A percentile compares a stretch with the other conserved stretches of the same genome.
These are phyloP conservation scores for Drosophila miranda DNA, from an alignment of 1,140 invertebrate species.

Conservation along the genomic window DNA sequence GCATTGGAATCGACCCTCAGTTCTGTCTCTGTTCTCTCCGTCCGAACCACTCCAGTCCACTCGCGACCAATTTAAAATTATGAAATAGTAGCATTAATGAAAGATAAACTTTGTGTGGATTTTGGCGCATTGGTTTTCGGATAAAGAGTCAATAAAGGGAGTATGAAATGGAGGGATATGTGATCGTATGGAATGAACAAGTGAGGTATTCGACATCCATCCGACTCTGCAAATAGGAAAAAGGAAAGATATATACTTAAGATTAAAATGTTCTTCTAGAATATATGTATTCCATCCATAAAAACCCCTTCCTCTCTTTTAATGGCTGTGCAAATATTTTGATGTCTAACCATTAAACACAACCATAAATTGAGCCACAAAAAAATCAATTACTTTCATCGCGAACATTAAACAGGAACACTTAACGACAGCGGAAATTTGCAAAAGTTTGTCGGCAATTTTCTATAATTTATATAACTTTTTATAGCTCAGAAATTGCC, in stretches of 20 bases:
- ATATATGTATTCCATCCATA: background rate
- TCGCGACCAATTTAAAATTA: slow-evolving; percentile 63
- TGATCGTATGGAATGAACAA: no score
- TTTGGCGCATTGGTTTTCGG: slow-evolving; percentile 36
- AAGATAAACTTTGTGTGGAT: slow-evolving; percentile 55
- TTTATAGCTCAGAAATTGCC: slow-evolving; percentile 13
- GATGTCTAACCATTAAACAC: slow-evolving; percentile 27
- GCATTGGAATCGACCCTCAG: slow-evolving; percentile 48
- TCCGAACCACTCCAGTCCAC: background rate
- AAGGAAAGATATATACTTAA: no score
- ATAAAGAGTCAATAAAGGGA: no score
- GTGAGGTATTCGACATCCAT: no score
- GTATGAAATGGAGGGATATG: background rate
- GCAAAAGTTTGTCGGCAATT: slow-evolving; percentile 18
- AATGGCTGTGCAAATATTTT: slow-evolving; percentile 20
- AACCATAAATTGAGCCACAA: slow-evolving; percentile 25
- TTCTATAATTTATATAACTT: slow-evolving; percentile 19
- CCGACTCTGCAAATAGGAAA: no score
- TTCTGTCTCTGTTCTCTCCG: slow-evolving; percentile 24
- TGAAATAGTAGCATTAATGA: slow-evolving; percentile 68
- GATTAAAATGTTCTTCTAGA: background rate
- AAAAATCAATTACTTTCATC: slow-evolving; percentile 37
- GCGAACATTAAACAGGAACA: slow-evolving; percentile 7
- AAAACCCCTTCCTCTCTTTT: slow-evolving; percentile 4
- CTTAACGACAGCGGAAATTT: slow-evolving; percentile 25